A percentile compares a stretch with the other conserved stretches of the same genome.
phyloP scores from a whole-genome alignment of 2,797 vertebrate species.

The Myripristis murdjan region DNA sequence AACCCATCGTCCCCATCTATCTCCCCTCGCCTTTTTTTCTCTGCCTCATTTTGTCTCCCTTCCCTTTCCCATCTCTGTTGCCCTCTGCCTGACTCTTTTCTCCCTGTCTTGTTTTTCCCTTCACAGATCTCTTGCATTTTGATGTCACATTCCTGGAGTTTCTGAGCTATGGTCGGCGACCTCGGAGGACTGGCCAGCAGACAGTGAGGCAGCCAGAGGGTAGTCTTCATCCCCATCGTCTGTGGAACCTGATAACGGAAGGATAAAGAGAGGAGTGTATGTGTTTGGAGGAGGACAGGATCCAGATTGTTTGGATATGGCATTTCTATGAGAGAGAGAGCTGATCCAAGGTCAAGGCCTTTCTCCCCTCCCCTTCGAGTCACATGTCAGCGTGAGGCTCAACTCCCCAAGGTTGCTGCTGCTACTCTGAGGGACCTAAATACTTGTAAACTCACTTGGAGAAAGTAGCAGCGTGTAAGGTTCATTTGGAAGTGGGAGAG shows the following conservation, averaged over 20 bases:
- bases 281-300: conserved; percentile 4
- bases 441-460: conserved; percentile 34
- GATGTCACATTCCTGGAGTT: conserved; percentile 69
- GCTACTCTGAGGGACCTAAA: conserved; percentile 41
- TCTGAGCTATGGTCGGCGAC: conserved; percentile 24
- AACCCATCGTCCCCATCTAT: conserved; percentile 18
- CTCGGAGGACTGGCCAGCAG: conserved; percentile 11
- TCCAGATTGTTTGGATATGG: conserved; percentile 36
- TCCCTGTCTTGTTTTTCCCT: conserved; percentile 45
- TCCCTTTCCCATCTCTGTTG: too few species aligned
- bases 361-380: conserved; percentile 36
- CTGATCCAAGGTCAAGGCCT: conserved; percentile 70
- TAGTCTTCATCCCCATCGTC: conserved; percentile 17
- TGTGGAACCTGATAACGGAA: neutral
- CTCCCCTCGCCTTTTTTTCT: conserved; percentile 1
- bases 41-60: neutral
- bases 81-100: conserved; percentile 12
- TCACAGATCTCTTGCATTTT: conserved; percentile 65
- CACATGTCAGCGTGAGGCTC: conserved; percentile 66
- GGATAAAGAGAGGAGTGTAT: conserved; percentile 19
- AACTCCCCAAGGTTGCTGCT: conserved; percentile 28
- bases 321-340: conserved; percentile 43
- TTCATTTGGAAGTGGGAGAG: too few species aligned
- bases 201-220: conserved; percentile 25
- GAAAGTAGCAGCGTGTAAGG: too few species aligned